phyloP scores from a whole-genome alignment of 2,113 vertebrate genomes.

The Mus pahari region DNA sequence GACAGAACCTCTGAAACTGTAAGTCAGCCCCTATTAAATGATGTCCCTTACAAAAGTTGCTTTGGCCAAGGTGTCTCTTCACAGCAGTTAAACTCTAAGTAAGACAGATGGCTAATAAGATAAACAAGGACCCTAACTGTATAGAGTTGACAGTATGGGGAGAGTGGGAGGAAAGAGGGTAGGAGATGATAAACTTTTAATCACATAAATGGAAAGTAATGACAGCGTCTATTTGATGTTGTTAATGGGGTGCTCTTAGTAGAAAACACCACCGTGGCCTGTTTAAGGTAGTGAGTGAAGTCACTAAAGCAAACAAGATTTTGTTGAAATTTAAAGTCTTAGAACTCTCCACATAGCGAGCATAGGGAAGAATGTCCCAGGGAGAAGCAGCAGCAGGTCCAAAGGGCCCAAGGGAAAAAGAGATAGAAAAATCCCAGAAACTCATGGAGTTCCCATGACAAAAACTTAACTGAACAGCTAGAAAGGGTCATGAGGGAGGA shows the following conservation, averaged over 20 bases:
- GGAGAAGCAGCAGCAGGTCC: neutral
- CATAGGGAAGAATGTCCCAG: neutral
- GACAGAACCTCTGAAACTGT: too few species aligned
- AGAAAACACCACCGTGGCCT: neutral
- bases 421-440: slow-evolving; percentile 4
- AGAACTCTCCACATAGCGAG: neutral
- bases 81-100: too few species aligned
- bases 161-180: neutral
- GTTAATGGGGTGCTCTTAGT: neutral
- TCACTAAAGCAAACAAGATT: neutral
- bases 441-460: neutral
- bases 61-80: too few species aligned
- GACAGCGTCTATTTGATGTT: neutral
- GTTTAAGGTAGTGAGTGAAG: neutral
- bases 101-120: neutral
- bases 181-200: slow-evolving; percentile 14
- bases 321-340: neutral
- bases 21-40: too few species aligned
- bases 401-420: neutral
- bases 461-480: neutral
- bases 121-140: neutral
- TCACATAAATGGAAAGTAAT: neutral
- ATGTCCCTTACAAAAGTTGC: too few species aligned
- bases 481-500: neutral
- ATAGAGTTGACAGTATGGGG: neutral